Evolutionary conservation across 2,888 invertebrate genomes (phyloP).

Genomic region (Dorcus hopei): DNA sequence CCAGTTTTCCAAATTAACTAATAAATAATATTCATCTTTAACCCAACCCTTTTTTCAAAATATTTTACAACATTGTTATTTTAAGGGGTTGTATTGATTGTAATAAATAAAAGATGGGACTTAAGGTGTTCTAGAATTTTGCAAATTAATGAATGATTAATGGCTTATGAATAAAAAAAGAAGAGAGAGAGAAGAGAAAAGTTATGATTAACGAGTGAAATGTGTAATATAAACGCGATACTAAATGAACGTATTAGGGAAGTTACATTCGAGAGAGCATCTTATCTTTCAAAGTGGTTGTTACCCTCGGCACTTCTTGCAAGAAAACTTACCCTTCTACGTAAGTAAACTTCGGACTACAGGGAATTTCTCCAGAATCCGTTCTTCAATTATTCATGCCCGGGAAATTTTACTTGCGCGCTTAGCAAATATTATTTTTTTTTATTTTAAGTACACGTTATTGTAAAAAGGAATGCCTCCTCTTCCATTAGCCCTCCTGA

Average conservation of each 20-base stretch:
- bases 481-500: slow-evolving; percentile 22
- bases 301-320: not conserved
- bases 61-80: no score
- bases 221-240: not conserved
- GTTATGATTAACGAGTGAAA: not conserved
- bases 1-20: no score
- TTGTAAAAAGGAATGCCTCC: slow-evolving; percentile 7
- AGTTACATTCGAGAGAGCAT: not conserved
- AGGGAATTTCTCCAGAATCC: slow-evolving; percentile 31
- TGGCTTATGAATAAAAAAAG: not conserved
- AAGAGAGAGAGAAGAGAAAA: not conserved
- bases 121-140: no score
- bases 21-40: no score
- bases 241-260: not conserved
- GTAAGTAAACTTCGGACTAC: slow-evolving; percentile 27
- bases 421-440: slow-evolving; percentile 33
- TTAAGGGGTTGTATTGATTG: no score
- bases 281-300: slow-evolving; percentile 3
- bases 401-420: not conserved
- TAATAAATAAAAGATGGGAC: no score
- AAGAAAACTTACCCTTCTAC: slow-evolving; percentile 14
- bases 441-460: slow-evolving; percentile 8
- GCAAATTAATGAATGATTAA: no score
- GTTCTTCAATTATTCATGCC: slow-evolving; percentile 36
- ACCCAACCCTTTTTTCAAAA: no score